These are phyloP conservation scores for Protobothrops mucrosquamatus DNA, from an alignment of 2,113 vertebrate species.

Conservation along the genomic window DNA sequence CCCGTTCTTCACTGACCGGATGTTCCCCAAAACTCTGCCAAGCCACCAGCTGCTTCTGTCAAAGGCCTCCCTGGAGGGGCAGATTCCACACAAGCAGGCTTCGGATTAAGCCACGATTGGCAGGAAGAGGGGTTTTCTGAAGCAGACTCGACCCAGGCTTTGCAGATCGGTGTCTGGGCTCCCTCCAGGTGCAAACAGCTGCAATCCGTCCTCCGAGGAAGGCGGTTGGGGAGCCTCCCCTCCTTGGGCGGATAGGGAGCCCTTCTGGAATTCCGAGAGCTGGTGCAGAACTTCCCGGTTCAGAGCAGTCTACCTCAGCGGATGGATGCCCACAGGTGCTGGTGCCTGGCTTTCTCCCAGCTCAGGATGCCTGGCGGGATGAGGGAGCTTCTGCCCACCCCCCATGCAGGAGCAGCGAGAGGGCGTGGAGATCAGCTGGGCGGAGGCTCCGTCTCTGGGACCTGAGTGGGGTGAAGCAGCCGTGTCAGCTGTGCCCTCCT, in stretches of 20 bases:
- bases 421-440: neutral
- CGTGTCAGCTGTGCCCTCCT: neutral
- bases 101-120: neutral
- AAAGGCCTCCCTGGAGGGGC: neutral
- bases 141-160: neutral
- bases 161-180: neutral
- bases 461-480: neutral
- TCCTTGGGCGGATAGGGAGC: neutral
- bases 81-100: neutral
- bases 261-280: neutral
- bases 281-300: neutral
- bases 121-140: neutral
- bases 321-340: too few relatives aligned
- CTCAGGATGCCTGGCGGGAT: neutral
- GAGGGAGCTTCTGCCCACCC: neutral
- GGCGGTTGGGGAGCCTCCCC: neutral
- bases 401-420: neutral
- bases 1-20: neutral
- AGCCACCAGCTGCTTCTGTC: too few relatives aligned
- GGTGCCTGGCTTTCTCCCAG: neutral
- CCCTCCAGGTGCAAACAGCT: fast-evolving
- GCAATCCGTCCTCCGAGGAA: neutral
- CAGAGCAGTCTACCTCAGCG: neutral
- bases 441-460: fast-evolving
- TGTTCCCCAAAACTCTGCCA: neutral